A percentile compares a stretch with the other conserved stretches of the same genome.
Evolutionary conservation across 1,140 invertebrate species (phyloP).

Genomic region (Aphidius gifuensis): DNA sequence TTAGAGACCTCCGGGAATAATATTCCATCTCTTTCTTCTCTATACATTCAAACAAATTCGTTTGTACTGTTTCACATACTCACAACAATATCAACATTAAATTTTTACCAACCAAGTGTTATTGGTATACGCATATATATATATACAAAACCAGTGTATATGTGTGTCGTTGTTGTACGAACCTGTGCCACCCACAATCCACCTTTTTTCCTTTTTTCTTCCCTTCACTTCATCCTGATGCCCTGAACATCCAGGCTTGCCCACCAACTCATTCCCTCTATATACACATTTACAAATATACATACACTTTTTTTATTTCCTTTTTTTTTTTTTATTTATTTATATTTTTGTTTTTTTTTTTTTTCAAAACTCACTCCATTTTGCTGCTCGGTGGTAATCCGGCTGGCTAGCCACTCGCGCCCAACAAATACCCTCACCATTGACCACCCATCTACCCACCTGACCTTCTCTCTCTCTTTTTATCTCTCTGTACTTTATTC

Average conservation of each 20-base stretch:
- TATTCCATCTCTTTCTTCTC: conserved; percentile 5
- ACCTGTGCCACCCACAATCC: conserved; percentile 21
- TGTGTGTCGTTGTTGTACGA: conserved; percentile 15
- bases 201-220: not conserved
- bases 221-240: not conserved
- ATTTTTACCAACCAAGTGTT: conserved; percentile 51
- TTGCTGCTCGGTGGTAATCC: conserved; percentile 49
- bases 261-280: conserved; percentile 20
- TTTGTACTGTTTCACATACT: conserved; percentile 12
- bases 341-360: conserved; percentile 23
- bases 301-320: not conserved
- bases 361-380: conserved; percentile 25
- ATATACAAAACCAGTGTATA: conserved; percentile 7
- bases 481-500: conserved; percentile 4
- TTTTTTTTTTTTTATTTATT: conserved; percentile 17
- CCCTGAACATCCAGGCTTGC: conserved; percentile 14
- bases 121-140: conserved; percentile 37
- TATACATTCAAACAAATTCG: not conserved
- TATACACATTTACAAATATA: conserved; percentile 14
- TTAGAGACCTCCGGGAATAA: conserved; percentile 35
- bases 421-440: conserved; percentile 54
- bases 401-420: conserved; percentile 56
- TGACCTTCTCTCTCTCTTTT: conserved; percentile 18
- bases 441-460: conserved; percentile 37
- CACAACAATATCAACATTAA: conserved; percentile 32